phyloP scores from a whole-genome alignment of 2,113 vertebrate genomes.

The Corapipo altera region DNA sequence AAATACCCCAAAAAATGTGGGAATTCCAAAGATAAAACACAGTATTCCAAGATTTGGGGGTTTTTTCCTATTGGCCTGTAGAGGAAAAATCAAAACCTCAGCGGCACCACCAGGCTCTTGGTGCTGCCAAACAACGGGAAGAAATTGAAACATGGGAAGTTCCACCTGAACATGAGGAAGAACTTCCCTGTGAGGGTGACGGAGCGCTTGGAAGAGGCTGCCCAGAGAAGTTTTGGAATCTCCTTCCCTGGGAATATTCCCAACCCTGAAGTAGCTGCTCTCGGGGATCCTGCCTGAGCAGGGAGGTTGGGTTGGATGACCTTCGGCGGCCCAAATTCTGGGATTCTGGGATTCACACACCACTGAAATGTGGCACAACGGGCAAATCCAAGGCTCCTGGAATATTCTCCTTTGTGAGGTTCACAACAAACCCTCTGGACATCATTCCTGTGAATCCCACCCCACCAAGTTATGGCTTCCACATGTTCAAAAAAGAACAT shows the following conservation, averaged over 20 bases:
- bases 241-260: not conserved
- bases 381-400: not conserved
- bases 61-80: not conserved
- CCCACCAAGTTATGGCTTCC: not conserved
- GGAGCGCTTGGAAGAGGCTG: not conserved
- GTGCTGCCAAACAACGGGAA: not conserved
- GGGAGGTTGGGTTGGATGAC: not conserved
- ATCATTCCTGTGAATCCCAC: not conserved
- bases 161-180: not conserved
- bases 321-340: not conserved
- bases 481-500: not conserved
- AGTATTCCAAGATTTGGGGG: not conserved
- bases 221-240: not conserved
- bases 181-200: not conserved
- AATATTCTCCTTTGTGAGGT: not conserved
- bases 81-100: not conserved
- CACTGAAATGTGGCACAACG: not conserved
- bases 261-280: not conserved
- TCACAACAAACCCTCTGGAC: not conserved
- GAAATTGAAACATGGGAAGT: not conserved
- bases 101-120: not conserved
- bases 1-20: fast-evolving
- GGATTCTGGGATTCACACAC: not conserved
- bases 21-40: not conserved
- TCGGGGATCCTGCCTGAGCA: not conserved